Evolutionary conservation across 2,888 invertebrate species (phyloP).

Genomic region (Diarsia dahlii): DNA sequence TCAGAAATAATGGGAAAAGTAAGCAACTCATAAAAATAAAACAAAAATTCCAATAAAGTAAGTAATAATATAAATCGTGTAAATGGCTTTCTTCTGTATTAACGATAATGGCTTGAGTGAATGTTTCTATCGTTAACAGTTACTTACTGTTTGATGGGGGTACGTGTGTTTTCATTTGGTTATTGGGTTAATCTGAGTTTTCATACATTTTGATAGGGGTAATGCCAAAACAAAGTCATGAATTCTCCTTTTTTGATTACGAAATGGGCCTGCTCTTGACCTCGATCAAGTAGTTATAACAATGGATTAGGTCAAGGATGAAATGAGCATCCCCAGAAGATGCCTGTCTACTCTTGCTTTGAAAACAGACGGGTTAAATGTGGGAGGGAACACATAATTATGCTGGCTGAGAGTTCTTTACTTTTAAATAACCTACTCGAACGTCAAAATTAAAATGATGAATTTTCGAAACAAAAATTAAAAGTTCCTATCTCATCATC

Average conservation of each 20-base stretch:
- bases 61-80: slow-evolving; percentile 23
- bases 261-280: too few species aligned
- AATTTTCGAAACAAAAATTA: too few species aligned
- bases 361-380: too few species aligned
- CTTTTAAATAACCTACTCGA: too few species aligned
- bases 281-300: too few species aligned
- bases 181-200: not conserved
- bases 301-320: too few species aligned
- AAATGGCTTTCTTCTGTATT: slow-evolving; percentile 29
- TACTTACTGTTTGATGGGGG: not conserved
- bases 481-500: not conserved
- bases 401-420: too few species aligned
- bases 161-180: slow-evolving; percentile 10
- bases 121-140: slow-evolving; percentile 22
- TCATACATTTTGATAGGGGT: not conserved
- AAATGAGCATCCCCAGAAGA: too few species aligned
- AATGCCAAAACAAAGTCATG: not conserved
- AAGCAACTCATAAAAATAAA: not conserved
- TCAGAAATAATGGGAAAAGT: not conserved
- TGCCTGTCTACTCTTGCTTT: too few species aligned
- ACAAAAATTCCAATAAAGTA: not conserved
- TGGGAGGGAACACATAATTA: too few species aligned
- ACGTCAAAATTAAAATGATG: too few species aligned
- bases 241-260: too few species aligned
- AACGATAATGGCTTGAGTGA: slow-evolving; percentile 34